A percentile compares a stretch with the other conserved stretches of the same genome.
Evolutionary conservation across 2,113 vertebrate genomes (phyloP).

Genomic region (Caretta caretta): DNA sequence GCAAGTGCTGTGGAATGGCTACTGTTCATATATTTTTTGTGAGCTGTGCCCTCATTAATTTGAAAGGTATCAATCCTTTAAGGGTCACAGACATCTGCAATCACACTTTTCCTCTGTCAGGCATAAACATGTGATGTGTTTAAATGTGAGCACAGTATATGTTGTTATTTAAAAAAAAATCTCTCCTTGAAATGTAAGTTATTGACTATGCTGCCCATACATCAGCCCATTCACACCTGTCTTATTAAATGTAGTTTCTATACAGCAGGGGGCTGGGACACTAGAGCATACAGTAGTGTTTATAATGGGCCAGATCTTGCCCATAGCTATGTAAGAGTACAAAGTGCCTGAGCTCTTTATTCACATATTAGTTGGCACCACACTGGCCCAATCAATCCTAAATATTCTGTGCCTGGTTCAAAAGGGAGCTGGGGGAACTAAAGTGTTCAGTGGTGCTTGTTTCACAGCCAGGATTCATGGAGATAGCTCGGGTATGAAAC

Average conservation of each 20-base stretch:
- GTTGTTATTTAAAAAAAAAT: conserved; percentile 12
- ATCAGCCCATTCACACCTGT: conserved; percentile 23
- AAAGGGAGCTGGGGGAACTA: background rate
- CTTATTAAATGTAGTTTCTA: conserved; percentile 13
- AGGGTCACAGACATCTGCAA: conserved; percentile 35
- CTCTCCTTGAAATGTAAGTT: background rate
- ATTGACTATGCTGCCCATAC: background rate
- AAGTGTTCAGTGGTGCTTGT: background rate
- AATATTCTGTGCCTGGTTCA: background rate
- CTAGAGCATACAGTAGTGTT: accelerated
- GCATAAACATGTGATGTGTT: background rate
- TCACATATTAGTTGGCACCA: background rate
- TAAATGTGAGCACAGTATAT: conserved; percentile 20
- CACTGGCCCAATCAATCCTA: background rate
- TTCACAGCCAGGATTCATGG: background rate
- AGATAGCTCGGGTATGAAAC: background rate
- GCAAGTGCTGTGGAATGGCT: conserved; percentile 66
- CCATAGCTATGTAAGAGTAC: accelerated
- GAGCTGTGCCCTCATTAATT: conserved; percentile 48
- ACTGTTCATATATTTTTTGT: conserved; percentile 55
- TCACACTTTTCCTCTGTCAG: background rate
- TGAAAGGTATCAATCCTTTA: conserved; percentile 47
- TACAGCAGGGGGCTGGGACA: background rate
- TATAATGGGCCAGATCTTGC: background rate
- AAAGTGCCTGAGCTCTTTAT: background rate